Percentiles rank a stretch among this genome's conserved stretches.
Conservation (phyloP, 2,113 vertebrate species). For the Pao palembangensis region DNA sequence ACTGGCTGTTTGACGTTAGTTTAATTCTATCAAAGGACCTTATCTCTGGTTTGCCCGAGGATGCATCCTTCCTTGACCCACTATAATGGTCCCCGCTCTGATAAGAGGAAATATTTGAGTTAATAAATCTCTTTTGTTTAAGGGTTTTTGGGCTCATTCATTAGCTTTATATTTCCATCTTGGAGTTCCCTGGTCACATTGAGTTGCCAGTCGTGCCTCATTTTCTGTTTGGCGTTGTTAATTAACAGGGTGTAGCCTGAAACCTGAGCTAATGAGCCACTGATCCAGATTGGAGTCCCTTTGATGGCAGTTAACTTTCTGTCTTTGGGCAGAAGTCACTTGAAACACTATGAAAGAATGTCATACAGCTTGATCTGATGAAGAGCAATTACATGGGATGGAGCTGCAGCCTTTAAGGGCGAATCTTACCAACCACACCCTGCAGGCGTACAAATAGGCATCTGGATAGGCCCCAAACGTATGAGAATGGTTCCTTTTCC, state of each 20-base stretch:
- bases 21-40: constrained; percentile 68
- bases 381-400: constrained; percentile 60
- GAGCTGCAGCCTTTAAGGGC: constrained; percentile 55
- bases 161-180: background rate
- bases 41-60: constrained; percentile 62
- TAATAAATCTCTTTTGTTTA: constrained; percentile 16
- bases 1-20: constrained; percentile 58
- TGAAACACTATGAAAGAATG: constrained; percentile 60
- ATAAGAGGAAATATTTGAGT: constrained; percentile 26
- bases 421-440: constrained; percentile 56
- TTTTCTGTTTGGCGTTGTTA: constrained; percentile 13
- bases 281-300: constrained; percentile 33
- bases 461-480: constrained; percentile 44
- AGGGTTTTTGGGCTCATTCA: constrained; percentile 2
- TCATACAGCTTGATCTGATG: constrained; percentile 55
- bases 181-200: constrained; percentile 6
- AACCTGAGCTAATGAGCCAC: constrained; percentile 23
- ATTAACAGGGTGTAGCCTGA: constrained; percentile 26
- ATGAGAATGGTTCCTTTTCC: constrained; percentile 34
- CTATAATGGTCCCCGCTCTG: constrained; percentile 22
- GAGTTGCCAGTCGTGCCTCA: background rate
- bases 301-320: constrained; percentile 41
- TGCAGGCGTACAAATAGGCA: constrained; percentile 54
- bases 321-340: constrained; percentile 41
- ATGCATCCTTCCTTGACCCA: constrained; percentile 49